A percentile compares a stretch with the other conserved stretches of the same genome.
phyloP scores from a whole-genome alignment of 1,140 invertebrate species.

The Pteromalus puparum region DNA sequence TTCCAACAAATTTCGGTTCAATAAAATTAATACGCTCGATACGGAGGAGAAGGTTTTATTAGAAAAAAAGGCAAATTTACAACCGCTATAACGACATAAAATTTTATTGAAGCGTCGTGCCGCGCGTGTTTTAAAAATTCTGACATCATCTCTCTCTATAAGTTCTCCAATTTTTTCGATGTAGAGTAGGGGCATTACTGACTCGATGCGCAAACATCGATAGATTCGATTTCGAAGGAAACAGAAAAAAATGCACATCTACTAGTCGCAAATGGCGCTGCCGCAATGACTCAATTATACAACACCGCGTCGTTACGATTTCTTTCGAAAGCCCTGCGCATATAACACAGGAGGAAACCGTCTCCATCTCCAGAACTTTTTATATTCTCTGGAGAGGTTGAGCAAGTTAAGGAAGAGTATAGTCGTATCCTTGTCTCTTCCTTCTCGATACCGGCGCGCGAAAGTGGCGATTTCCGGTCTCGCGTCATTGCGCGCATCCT shows the following conservation, averaged over 20 bases:
- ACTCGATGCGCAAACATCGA: no score
- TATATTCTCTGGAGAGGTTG: not conserved
- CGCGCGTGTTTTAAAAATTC: not conserved
- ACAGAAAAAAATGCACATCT: not conserved
- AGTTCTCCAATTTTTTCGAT: not conserved
- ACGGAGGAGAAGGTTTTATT: not conserved
- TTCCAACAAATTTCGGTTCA: not conserved
- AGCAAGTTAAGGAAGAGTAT: conserved; percentile 13
- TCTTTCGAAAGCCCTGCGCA: not conserved
- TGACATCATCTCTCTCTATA: not conserved
- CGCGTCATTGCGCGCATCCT: conserved; percentile 27
- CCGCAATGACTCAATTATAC: not conserved
- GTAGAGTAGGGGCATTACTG: not conserved
- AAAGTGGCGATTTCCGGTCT: conserved; percentile 51
- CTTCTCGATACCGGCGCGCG: not conserved
- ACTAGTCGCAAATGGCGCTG: not conserved
- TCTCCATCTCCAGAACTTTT: not conserved
- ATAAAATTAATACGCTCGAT: no score
- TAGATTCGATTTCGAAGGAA: not conserved
- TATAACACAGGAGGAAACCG: not conserved
- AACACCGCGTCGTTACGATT: not conserved
- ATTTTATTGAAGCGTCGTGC: not conserved
- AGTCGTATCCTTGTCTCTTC: conserved; percentile 30
- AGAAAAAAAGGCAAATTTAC: not conserved
- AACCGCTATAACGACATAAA: not conserved